Evolutionary conservation across 2,888 invertebrate species (phyloP), one percentile per base, ranked within the genome.

Genomic region (Ochropleura plecta): DNA sequence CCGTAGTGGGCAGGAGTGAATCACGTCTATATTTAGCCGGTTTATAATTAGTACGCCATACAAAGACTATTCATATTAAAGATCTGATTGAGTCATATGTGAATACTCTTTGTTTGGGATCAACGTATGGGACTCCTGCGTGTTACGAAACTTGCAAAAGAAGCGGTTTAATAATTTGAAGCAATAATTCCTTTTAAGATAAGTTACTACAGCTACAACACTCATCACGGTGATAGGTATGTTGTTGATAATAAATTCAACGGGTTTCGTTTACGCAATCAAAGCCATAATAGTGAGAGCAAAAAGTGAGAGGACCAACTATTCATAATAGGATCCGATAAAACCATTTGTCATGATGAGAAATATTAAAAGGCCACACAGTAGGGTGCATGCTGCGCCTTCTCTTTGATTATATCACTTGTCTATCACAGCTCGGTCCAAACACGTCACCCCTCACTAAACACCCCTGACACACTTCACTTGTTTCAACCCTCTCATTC

Each of bases 1-100:
- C 85, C 82, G 82, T 86, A 88, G 91, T 91, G 93, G 93, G 93
- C 92, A 93, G 90, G 92, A 92, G 92, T 95, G 95, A 95, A 86
- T 95, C 95, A 95, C 91, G 78, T 64, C 89, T 94, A 94, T 90
- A 92, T 93, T 93, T 94, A 94, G 88, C 63, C 51, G 59, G 78
- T 82, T 90, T 94, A 95, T 94, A 94, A 93, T 94, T 94, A 95
- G 93, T 91, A 88, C 88, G 89, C 92, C 92, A 92, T 94, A 95
- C 94, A 94, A 94, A 94, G 93, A 85, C 90, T 89, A 83, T 73
- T 77, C 76, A 65, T 72, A 72, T 78, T 82, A 85, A 86, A 73
- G 76, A 86, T 75, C 70, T 74, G 74, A 90, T 91, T 92, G 92
- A 92, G 86, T 92, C 93, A 91, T 89, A 86, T 87, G 89, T 88